Percentiles rank a stretch among this genome's conserved stretches.
Conservation (phyloP, 2,113 vertebrate genomes). For the Oryctolagus cuniculus region mOryCun1.1 NC_091444.1:63228001-63228500, state of each 20-base stretch:
- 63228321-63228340: neutral
- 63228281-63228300: neutral
- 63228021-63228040: constrained; percentile 98
- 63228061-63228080: constrained; percentile 59
- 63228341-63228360: constrained; percentile 76
- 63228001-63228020: constrained; percentile 95
- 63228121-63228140: constrained; percentile 92
- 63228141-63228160: constrained; percentile 98
- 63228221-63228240: constrained; percentile 23
- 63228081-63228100: neutral
- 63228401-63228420: too few relatives aligned
- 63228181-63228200: constrained; percentile 97
- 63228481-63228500: too few relatives aligned
- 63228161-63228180: constrained; percentile 97
- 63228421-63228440: too few relatives aligned
- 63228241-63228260: constrained; percentile 40
- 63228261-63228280: neutral
- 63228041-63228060: constrained; percentile 89
- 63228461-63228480: too few relatives aligned
- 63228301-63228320: constrained; percentile 37
- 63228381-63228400: neutral
- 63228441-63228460: too few relatives aligned
- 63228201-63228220: constrained; percentile 88
- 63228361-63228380: constrained; percentile 42
- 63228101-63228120: neutral